These are phyloP conservation scores for Meleagris gallopavo DNA, from an alignment of 2,113 vertebrate genomes.

Conservation along the genomic window DNA sequence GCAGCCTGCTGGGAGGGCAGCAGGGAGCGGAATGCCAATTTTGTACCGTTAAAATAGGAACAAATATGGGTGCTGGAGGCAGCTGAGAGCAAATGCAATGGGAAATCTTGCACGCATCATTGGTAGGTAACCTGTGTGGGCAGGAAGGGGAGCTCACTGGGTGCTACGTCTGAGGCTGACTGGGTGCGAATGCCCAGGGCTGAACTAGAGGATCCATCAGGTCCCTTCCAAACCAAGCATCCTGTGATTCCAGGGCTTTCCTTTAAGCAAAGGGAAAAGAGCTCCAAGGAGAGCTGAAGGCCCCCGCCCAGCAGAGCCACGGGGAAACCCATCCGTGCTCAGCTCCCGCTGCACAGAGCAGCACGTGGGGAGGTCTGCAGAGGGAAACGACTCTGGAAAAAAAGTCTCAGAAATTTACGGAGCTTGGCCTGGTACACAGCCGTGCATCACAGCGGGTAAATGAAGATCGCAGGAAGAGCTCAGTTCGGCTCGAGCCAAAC, in stretches of 20 bases:
- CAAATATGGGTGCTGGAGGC: background rate
- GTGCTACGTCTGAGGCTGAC: fast-evolving
- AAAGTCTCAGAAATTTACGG: background rate
- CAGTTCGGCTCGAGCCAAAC: constrained; percentile 27
- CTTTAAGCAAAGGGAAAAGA: background rate
- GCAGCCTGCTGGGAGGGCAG: background rate
- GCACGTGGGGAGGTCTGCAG: background rate
- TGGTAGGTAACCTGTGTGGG: background rate
- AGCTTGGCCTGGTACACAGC: background rate
- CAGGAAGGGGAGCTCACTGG: background rate
- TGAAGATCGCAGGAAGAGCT: constrained; percentile 2
- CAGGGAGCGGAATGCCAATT: background rate
- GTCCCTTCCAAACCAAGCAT: background rate
- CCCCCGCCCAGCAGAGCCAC: background rate
- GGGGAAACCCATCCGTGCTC: background rate
- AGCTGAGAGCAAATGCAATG: background rate
- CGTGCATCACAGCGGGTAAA: constrained; percentile 33
- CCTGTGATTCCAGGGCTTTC: background rate
- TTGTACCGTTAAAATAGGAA: background rate
- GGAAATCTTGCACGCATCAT: background rate
- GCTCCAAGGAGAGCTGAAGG: background rate
- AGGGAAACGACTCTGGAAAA: background rate
- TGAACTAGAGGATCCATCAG: background rate
- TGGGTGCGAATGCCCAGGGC: fast-evolving
- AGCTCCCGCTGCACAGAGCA: background rate